phyloP scores from a whole-genome alignment of 2,797 vertebrate genomes.

The Pempheris klunzingeri region DNA sequence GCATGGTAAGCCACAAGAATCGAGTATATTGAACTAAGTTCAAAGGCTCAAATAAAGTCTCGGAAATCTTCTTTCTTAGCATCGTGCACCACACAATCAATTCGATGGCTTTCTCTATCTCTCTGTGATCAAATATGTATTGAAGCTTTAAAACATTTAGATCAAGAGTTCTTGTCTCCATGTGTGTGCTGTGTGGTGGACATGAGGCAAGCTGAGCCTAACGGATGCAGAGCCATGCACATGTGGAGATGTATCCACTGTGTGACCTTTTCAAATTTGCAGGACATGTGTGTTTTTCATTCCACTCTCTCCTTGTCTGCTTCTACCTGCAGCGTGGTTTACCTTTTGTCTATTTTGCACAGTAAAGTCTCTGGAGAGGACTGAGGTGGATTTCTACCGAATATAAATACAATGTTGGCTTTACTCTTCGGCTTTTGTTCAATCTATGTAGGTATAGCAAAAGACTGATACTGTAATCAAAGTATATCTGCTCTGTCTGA shows the following conservation, averaged over 20 bases:
- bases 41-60: conserved; percentile 49
- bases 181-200: background rate
- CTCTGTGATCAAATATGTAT: conserved; percentile 62
- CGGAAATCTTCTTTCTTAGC: conserved; percentile 31
- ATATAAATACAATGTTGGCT: conserved; percentile 27
- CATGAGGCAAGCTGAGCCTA: conserved; percentile 35
- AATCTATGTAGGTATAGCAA: background rate
- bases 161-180: conserved; percentile 1
- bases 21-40: conserved; percentile 20
- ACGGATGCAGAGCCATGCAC: conserved; percentile 61
- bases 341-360: conserved; percentile 30
- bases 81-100: conserved; percentile 36
- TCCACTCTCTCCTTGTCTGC: conserved; percentile 2
- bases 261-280: conserved; percentile 65
- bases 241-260: conserved; percentile 49
- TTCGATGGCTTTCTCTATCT: conserved; percentile 27
- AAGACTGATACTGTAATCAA: background rate
- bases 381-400: conserved; percentile 22
- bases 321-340: conserved; percentile 41
- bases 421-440: conserved; percentile 19
- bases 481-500: conserved; percentile 9
- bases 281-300: conserved; percentile 56
- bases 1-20: conserved; percentile 40
- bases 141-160: conserved; percentile 54
- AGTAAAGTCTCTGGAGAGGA: conserved; percentile 24